A percentile compares a stretch with the other conserved stretches of the same genome.
Evolutionary conservation across 2,113 vertebrate genomes (phyloP).

Genomic region (Paramormyrops kingsleyae): DNA sequence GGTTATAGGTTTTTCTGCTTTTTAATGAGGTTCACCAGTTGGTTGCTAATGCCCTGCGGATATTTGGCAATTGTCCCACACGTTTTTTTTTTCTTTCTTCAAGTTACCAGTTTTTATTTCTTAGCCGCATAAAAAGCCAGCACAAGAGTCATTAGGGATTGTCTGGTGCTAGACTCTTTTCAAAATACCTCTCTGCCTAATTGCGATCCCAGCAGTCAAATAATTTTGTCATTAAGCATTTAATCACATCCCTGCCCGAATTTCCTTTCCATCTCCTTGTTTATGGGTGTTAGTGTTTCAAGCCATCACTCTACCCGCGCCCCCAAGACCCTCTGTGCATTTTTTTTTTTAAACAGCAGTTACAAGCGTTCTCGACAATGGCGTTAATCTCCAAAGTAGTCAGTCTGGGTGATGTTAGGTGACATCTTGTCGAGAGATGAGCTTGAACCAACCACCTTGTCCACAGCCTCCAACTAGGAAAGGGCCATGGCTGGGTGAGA

Average conservation of each 20-base stretch:
- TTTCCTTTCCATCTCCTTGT: constrained; percentile 24
- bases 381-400: constrained; percentile 24
- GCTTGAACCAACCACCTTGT: constrained; percentile 36
- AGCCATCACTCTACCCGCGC: neutral
- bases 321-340: constrained; percentile 10
- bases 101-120: constrained; percentile 77
- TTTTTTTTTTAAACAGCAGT: neutral
- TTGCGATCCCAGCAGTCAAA: constrained; percentile 38
- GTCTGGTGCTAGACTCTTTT: constrained; percentile 37
- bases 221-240: constrained; percentile 46
- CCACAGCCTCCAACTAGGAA: neutral
- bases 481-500: neutral
- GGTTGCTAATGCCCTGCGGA: constrained; percentile 97
- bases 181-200: constrained; percentile 34
- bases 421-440: constrained; percentile 28
- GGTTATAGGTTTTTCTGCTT: constrained; percentile 97
- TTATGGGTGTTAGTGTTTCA: neutral
- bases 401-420: constrained; percentile 26
- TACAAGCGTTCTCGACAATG: neutral
- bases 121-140: constrained; percentile 66
- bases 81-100: constrained; percentile 45
- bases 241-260: constrained; percentile 41
- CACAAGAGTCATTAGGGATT: constrained; percentile 49
- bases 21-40: constrained; percentile 99
- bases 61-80: constrained; percentile 83